Evolutionary conservation across 2,797 vertebrate species (phyloP).

Genomic region (Hybognathus amarus): DNA sequence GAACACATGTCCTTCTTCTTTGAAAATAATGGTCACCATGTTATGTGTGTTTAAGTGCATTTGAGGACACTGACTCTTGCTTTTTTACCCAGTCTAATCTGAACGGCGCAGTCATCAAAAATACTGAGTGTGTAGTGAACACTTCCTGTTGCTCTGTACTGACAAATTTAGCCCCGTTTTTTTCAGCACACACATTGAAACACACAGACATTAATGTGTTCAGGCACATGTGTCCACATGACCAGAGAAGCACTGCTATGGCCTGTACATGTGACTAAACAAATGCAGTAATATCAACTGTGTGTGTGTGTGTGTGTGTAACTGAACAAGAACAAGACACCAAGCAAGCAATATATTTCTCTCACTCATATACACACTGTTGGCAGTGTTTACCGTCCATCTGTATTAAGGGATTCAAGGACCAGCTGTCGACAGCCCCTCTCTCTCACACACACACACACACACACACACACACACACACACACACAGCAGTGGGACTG

Average conservation of each 20-base stretch:
- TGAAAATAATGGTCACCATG: background rate
- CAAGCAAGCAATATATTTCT: background rate
- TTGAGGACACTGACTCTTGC: conserved; percentile 17
- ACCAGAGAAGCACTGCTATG: background rate
- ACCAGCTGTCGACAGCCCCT: conserved; percentile 67
- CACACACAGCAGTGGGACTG: conserved; percentile 38
- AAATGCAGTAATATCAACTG: background rate
- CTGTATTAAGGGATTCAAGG: conserved; percentile 76
- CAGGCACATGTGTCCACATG: background rate
- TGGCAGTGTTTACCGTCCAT: conserved; percentile 49
- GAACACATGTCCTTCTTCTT: background rate
- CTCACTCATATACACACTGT: conserved; percentile 29
- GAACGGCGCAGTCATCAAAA: background rate
- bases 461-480: background rate
- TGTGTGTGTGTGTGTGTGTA: background rate
- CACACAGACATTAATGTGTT: background rate
- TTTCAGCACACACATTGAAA: background rate
- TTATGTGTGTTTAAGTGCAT: background rate
- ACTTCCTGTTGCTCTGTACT: background rate
- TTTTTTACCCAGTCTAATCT: background rate
- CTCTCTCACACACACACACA: no score
- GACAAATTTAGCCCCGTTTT: background rate
- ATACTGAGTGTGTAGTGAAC: background rate
- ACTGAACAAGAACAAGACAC: conserved; percentile 14
- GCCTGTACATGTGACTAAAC: conserved; percentile 13